Conservation (phyloP, 1,140 invertebrate species). For the Papilio helenus region DNA sequence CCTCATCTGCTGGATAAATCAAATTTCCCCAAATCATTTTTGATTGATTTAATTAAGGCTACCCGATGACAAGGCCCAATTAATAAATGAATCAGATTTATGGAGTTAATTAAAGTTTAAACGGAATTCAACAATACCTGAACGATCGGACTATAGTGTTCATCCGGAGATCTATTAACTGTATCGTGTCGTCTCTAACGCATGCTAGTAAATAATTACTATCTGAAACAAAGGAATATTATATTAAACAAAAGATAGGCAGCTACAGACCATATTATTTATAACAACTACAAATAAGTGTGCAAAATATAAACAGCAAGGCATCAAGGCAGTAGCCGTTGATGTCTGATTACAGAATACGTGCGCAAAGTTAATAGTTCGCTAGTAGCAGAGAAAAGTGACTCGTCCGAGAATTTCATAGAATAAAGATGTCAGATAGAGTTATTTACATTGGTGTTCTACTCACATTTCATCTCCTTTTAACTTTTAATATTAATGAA, state of each 20-base stretch:
- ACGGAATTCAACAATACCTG: constrained; percentile 81
- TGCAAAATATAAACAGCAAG: neutral
- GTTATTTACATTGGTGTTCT: neutral
- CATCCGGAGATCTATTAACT: constrained; percentile 96
- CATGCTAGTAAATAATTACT: constrained; percentile 94
- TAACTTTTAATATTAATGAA: neutral
- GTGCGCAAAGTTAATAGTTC: neutral
- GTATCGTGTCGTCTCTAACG: constrained; percentile 96
- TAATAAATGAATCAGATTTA: constrained; percentile 29
- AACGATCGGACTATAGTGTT: constrained; percentile 95
- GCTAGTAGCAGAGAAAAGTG: neutral
- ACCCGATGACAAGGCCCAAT: neutral
- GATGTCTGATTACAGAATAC: no score
- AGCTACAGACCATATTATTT: neutral
- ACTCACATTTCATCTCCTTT: neutral
- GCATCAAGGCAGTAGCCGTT: no score
- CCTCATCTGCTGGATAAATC: neutral
- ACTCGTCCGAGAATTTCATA: neutral
- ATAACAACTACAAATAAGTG: neutral
- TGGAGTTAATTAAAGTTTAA: constrained; percentile 16
- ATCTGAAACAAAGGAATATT: constrained; percentile 86
- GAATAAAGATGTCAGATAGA: neutral
- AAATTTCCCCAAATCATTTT: constrained; percentile 4
- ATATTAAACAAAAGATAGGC: neutral
- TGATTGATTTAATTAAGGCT: constrained; percentile 20